Base-by-base conservation (phyloP, 2,797 vertebrate species). In the Loris lydekkerianus region DNA sequence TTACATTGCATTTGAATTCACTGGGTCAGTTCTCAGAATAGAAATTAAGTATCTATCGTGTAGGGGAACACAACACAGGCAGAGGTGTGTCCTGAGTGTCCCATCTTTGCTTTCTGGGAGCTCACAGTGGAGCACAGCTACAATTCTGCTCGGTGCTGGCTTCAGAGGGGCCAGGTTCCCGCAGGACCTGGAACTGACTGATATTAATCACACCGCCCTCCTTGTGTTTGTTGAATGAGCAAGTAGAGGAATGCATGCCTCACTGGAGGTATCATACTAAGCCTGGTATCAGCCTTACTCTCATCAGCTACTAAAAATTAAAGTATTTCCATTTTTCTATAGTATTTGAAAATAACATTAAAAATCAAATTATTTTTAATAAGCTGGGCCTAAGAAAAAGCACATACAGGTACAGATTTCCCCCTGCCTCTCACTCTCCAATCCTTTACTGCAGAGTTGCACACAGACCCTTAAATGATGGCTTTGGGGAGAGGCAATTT, bases 351-450 rank as follows among this genome's bases (percentile, higher is more conserved):
- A 89, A 73, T 23, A 91, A 34, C 15, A 46, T 86, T 69, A 89
- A 77, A 93, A 58, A 96, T 73, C 25, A 29, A 90, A 80, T 93
- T 61, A 37, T 81, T 96, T 93, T 93, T 80, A 83, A 90, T 65
- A 65, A 90, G 7, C 10, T 89, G 31, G 49, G 40, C 58, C 31
- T 72, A 72, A 53, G 49, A 60, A 65, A 95, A 91, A 95, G 43
- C 56, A 58, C 84, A 89, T 8, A n/a, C 20, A 31, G 23, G 11
- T 90, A 20, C 5, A 40, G 60, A 53, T 4, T 76, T 96, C 92
- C 58, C 60, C 49, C 14, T 17, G 53, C 75, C 20, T 88, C 96
- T 69, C 40, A 56, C 46, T 80, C 49, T 29, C 75, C 72, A 49
- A 65, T 85, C 56, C 91, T 92, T 89, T 89, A 58, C 80, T 40